Base-by-base conservation (phyloP, 2,797 vertebrate genomes). In the Coranthus polyacanthus region DNA sequence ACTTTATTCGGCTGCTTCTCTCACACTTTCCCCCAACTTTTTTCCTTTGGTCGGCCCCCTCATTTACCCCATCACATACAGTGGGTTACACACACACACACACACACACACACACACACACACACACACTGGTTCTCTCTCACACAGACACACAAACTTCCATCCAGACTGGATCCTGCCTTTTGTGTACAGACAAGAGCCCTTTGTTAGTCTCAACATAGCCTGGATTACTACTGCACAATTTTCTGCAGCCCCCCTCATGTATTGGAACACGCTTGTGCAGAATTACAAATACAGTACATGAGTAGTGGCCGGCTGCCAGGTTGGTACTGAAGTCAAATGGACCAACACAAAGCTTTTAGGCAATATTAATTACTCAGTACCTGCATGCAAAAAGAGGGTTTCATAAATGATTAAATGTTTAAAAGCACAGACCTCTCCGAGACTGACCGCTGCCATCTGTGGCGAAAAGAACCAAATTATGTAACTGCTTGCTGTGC, bases 151-250 rank as follows among this genome's bases (percentile, higher is more conserved):
- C 70, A 75, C 57, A 60, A 37, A 72, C 68, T 79, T 73, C 45
- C 69, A 77, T 65, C 63, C 67, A 72, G 81, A 81, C 75, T 79
- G 82, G 77, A 86, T 87, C 75, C 80, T 88, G 76, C 73, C 69
- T 85, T 87, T 89, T 90, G 86, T 88, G 71, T 62, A 60, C 37
- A 72, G 78, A 90, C 87, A 89, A 88, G 83, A 79, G 80, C 1
- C 51, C 77, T 91, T 90, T 90, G 88, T 88, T 82, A 42, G 73
- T 39, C 15, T 37, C 81, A 72, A 67, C 74, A 62, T 68, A 56
- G 78, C 55, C 72, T 80, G 64, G 68, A 85, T 80, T 80, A 83
- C 74, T 60, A 62, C 72, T 38, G 63, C 64, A 78, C 74, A 79
- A 2, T 75, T 64, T 57, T 71, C 78, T 75, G 61, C 52, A 42